Percentiles rank a stretch among this genome's conserved stretches.
Evolutionary conservation across 2,888 invertebrate species (phyloP).

Genomic region (Rhopalosiphum nymphaeae): DNA sequence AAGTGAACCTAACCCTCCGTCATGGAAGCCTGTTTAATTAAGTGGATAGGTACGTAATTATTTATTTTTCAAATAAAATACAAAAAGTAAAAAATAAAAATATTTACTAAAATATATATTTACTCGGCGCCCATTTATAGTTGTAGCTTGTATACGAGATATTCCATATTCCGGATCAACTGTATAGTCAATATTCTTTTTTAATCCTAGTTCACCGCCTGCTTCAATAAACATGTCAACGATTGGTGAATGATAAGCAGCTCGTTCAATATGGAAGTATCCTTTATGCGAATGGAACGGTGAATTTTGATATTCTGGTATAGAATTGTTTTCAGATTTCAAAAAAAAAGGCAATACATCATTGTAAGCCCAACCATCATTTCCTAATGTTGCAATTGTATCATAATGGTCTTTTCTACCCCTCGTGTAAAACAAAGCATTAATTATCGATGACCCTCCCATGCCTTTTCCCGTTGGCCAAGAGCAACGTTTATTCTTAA

Average conservation of each 20-base stretch:
- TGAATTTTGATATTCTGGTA: slow-evolving; percentile 66
- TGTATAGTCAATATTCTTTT: not conserved
- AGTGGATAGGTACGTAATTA: not conserved
- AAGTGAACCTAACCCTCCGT: not conserved
- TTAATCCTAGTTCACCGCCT: not conserved
- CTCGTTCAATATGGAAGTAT: not conserved
- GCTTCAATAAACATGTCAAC: not conserved
- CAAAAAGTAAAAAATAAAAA: too few relatives aligned
- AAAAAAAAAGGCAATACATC: slow-evolving; percentile 69
- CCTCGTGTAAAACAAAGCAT: not conserved
- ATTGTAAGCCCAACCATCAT: slow-evolving; percentile 69
- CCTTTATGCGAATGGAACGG: not conserved
- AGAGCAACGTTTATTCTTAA: slow-evolving; percentile 68
- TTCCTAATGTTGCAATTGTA: not conserved
- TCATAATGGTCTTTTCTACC: not conserved
- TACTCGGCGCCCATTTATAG: not conserved
- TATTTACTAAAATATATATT: not conserved
- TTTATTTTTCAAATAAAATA: not conserved
- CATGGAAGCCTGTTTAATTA: too few relatives aligned
- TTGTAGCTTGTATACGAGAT: not conserved
- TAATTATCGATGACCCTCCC: slow-evolving; percentile 47
- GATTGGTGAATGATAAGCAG: not conserved
- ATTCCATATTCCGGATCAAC: not conserved
- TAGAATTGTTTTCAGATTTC: slow-evolving; percentile 68
- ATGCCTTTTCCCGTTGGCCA: slow-evolving; percentile 68